phyloP scores from a whole-genome alignment of 2,888 invertebrate genomes.

The Sialis fuliginosa region DNA sequence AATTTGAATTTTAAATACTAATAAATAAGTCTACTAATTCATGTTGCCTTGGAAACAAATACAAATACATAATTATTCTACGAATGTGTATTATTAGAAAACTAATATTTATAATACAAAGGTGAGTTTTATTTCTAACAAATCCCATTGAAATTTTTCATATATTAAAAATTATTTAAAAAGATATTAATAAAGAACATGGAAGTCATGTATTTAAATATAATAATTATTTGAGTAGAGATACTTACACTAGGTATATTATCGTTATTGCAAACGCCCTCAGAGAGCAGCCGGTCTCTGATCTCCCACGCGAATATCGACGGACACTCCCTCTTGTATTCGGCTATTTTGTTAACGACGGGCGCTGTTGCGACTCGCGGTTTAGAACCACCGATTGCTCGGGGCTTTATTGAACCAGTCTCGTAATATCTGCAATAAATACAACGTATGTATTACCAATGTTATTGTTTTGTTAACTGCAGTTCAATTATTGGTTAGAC shows the following conservation, averaged over 20 bases:
- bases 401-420: constrained; percentile 91
- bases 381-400: constrained; percentile 94
- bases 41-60: no score
- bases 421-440: constrained; percentile 73
- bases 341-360: constrained; percentile 88
- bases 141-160: no score
- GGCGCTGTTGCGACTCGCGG: constrained; percentile 87
- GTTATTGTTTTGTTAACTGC: not conserved
- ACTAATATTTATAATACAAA: no score
- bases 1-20: no score
- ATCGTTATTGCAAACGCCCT: constrained; percentile 92
- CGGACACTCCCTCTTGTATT: constrained; percentile 93
- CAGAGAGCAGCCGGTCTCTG: constrained; percentile 79
- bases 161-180: no score
- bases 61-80: no score
- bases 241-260: constrained; percentile 97
- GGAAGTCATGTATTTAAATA: no score
- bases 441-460: constrained; percentile 7
- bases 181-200: no score
- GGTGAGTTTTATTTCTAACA: no score
- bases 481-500: not conserved
- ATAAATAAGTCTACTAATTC: no score
- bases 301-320: constrained; percentile 99
- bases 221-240: no score
- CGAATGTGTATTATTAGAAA: no score